Conservation (phyloP, 2,113 vertebrate species). For the Antechinus stuartii region DNA sequence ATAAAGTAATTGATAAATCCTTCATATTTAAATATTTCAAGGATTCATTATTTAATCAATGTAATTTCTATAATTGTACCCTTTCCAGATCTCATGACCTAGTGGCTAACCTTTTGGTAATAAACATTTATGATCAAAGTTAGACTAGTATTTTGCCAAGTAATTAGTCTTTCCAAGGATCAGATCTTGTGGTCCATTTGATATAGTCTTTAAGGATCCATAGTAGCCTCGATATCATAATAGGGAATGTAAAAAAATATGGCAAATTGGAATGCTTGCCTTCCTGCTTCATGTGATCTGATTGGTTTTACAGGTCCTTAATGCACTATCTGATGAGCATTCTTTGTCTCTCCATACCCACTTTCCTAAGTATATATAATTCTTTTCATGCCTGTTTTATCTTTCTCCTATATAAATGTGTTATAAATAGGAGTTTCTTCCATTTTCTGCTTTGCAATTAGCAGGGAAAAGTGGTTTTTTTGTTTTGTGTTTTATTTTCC, state of each 20-base stretch:
- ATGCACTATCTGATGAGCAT: not conserved
- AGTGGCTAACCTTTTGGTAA: not conserved
- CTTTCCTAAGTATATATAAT: not conserved
- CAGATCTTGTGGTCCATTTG: not conserved
- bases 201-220: not conserved
- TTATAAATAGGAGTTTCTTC: not conserved
- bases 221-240: not conserved
- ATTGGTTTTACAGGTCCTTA: not conserved
- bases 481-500: conserved; percentile 35
- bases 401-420: not conserved
- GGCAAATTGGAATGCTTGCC: not conserved
- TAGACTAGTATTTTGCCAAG: not conserved
- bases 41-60: conserved; percentile 17
- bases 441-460: conserved; percentile 26
- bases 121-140: not conserved
- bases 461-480: not conserved
- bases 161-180: not conserved
- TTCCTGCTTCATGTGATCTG: not conserved
- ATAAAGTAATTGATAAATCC: conserved; percentile 55
- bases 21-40: conserved; percentile 5
- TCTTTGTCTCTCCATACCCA: not conserved
- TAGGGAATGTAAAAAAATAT: not conserved
- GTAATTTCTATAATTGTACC: not conserved
- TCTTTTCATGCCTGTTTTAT: conserved; percentile 16
- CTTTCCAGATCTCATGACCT: not conserved